phyloP scores from a whole-genome alignment of 1,140 invertebrate species.

The Argopecten irradians region DNA sequence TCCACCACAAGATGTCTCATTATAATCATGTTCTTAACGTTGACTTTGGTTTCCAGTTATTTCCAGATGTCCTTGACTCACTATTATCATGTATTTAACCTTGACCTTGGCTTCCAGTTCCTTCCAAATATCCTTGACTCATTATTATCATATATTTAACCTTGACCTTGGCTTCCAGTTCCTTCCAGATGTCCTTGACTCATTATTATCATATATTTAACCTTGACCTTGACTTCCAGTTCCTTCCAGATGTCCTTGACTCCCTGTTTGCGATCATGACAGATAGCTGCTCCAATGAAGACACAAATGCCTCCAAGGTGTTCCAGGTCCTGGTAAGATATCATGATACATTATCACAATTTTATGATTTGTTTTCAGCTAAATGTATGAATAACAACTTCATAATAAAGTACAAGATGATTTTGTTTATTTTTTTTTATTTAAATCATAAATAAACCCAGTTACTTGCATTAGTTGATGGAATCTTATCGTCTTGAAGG shows the following conservation, averaged over 20 bases:
- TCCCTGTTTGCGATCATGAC: conserved; percentile 91
- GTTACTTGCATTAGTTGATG: background rate
- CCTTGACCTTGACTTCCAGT: conserved; percentile 75
- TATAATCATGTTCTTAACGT: background rate
- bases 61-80: background rate
- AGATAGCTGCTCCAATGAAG: conserved; percentile 78
- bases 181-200: conserved; percentile 80
- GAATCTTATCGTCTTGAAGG: background rate
- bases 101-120: background rate
- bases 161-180: conserved; percentile 78
- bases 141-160: background rate
- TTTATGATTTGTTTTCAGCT: background rate
- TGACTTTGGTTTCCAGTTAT: too few relatives aligned
- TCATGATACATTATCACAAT: background rate
- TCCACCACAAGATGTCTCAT: background rate
- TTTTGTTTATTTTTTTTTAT: background rate
- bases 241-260: conserved; percentile 92
- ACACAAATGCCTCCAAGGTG: conserved; percentile 87
- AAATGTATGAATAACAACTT: background rate
- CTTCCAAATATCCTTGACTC: background rate
- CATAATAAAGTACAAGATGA: background rate
- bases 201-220: background rate
- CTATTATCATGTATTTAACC: background rate
- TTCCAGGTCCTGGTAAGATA: conserved; percentile 88
- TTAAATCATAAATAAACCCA: too few relatives aligned